Conservation (phyloP, 2,888 invertebrate genomes). For the Eupithecia abbreviata region DNA sequence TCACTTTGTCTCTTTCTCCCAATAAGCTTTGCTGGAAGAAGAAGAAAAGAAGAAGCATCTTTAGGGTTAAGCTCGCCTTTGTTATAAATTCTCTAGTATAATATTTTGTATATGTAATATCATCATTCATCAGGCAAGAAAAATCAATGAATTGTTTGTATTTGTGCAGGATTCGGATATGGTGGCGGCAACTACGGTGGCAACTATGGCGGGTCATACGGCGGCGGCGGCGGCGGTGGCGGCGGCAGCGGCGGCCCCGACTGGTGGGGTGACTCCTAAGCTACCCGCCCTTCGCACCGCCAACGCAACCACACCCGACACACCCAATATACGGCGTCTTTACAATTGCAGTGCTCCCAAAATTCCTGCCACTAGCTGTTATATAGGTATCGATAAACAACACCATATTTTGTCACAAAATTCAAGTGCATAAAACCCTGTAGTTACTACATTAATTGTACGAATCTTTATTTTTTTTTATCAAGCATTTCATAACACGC, state of each 20-base stretch:
- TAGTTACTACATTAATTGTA: slow-evolving; percentile 21
- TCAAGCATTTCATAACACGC: slow-evolving; percentile 6
- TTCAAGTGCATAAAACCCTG: slow-evolving; percentile 13
- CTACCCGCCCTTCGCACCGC: slow-evolving; percentile 48
- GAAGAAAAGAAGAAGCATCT: too few relatives aligned
- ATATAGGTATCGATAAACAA: slow-evolving; percentile 25
- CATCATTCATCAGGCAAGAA: too few relatives aligned
- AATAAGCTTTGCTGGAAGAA: too few relatives aligned
- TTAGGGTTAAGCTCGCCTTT: too few relatives aligned
- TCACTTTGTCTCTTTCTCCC: too few relatives aligned
- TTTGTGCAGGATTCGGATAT: slow-evolving; percentile 66
- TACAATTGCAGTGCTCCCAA: slow-evolving; percentile 23
- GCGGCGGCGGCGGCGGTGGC: slow-evolving; percentile 78
- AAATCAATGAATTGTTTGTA: background rate
- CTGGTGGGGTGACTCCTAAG: slow-evolving; percentile 78
- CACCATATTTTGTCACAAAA: slow-evolving; percentile 18
- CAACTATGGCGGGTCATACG: slow-evolving; percentile 77
- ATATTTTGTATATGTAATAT: too few relatives aligned
- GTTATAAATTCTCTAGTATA: too few relatives aligned
- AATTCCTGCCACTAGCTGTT: slow-evolving; percentile 37
- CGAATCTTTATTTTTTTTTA: slow-evolving; percentile 23
- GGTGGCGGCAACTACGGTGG: slow-evolving; percentile 65
- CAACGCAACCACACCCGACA: slow-evolving; percentile 34
- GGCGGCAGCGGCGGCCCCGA: slow-evolving; percentile 74
- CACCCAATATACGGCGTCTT: slow-evolving; percentile 23